Evolutionary conservation across 1,140 invertebrate genomes (phyloP), one percentile per base, ranked within the genome.

Genomic region (Laodelphax striatellus): DNA sequence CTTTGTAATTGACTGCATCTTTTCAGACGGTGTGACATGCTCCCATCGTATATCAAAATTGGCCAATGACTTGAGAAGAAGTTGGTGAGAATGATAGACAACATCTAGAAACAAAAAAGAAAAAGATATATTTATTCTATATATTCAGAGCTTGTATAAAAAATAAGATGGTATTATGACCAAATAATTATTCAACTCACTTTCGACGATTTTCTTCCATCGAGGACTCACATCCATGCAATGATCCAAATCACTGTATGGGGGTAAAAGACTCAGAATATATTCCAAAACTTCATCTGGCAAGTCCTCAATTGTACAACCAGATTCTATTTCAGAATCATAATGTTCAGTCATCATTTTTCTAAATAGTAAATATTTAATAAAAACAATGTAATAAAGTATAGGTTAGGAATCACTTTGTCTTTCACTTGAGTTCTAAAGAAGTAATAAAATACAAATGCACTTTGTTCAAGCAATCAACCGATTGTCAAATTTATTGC

Each of bases 241-340:
- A 69, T 85, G 79, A 72, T 92, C 83, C 58, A 96, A 75, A 78
- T 95, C 91, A 73, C 84, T 83, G 69, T 97, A 97, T n/a, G 92
- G 92, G 60, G 92, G 88, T 65, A 97, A 76, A 70, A 92, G 81
- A 63, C 84, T 83, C 60, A 97, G 79, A 70, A 97, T 94, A 71
- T 92, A 93, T 72, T 96, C 93, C 58, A 97, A 75, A 52, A 97
- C 82, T 80, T 96, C 92, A 73, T 95, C 90, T 9, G 94, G 93
- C 60, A 97, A 76, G 70, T 83, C 80, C 66, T 86, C 79, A 58
- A 85, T 80, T 46, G 76, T 16, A 17, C 46, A 50, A 14, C 10
- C 46, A 14, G 16, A 50, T 5, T 50, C 9, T 8, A 11, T 22
- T 10, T 10, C 46, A 38, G 9, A 11, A 38, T 28, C 24, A 28